Evolutionary conservation across 1,140 invertebrate species (phyloP), one percentile per base, ranked within the genome.

Genomic region (Venturia canescens): DNA sequence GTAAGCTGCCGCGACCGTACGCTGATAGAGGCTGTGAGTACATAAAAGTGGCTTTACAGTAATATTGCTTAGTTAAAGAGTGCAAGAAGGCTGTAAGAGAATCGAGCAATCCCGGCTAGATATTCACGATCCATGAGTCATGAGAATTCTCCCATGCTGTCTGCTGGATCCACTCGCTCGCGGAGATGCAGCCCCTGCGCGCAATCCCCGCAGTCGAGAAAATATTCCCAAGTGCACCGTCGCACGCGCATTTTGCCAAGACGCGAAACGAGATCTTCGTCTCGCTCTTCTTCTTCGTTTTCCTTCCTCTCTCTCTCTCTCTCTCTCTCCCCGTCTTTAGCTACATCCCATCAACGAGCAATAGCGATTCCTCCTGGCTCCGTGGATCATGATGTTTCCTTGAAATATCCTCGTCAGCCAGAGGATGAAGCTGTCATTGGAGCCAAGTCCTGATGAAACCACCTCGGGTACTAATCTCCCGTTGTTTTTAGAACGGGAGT

Each of bases 391-490:
- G 53, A 23, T 5, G 21, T 57, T 57, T 23, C 21, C 21, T 57
- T n/a, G n/a, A 57, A 57, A 57, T 57, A 16, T 57, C n/a, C 21
- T 57, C n/a, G 4, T 57, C 53, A 18, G 18, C 53, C 27, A 34
- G 27, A 74, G 48, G 71, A 74, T 48, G 44, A 27, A 23, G 44
- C 70, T 31, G 70, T 78, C 57, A 57, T 80, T 78, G 74, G 57
- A 78, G 74, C 80, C 80, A 69, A 83, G 83, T 82, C 79, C 81
- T 80, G 83, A 84, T 84, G 84, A 85, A 85, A 85, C 80, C 84
- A 84, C 83, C 83, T 82, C 80, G 74, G 84, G 83, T 84, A 82
- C 80, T 84, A 83, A 84, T 85, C 81, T 85, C 80, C 79, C 70
- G 72, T 57, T 57, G 48, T 57, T 34, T 82, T 80, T 84, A 77